Percentiles rank a stretch among this genome's conserved stretches.
These are phyloP conservation scores for Himalopsyche kuldschensis DNA, from an alignment of 2,888 invertebrate species.

Conservation along the genomic window DNA sequence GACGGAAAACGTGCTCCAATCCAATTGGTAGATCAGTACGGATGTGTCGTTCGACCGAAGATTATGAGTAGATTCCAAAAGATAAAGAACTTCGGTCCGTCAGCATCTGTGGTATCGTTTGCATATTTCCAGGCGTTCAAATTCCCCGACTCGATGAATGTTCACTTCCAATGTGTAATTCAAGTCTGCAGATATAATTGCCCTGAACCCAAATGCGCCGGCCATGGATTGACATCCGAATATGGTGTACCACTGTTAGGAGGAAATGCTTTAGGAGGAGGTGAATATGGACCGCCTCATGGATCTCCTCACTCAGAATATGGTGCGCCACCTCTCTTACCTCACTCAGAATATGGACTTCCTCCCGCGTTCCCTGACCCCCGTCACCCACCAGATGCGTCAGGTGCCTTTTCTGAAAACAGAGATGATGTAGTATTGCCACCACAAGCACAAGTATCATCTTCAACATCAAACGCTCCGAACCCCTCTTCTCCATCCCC, in stretches of 20 bases:
- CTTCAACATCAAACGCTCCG: slow-evolving; percentile 69
- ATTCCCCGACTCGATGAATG: slow-evolving; percentile 96
- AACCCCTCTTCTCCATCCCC: slow-evolving; percentile 60
- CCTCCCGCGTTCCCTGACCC: slow-evolving; percentile 86
- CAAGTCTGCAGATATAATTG: slow-evolving; percentile 93
- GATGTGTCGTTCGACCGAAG: slow-evolving; percentile 90
- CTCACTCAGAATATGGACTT: slow-evolving; percentile 70
- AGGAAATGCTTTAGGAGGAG: slow-evolving; percentile 62
- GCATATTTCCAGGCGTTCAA: slow-evolving; percentile 97
- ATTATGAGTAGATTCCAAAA: slow-evolving; percentile 96
- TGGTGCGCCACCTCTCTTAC: slow-evolving; percentile 67
- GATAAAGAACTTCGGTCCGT: slow-evolving; percentile 93
- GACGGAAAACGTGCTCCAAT: slow-evolving; percentile 93
- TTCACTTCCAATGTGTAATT: slow-evolving; percentile 95
- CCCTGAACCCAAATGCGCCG: slow-evolving; percentile 84
- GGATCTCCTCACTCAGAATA: slow-evolving; percentile 66
- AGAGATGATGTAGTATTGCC: slow-evolving; percentile 80
- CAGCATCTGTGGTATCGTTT: slow-evolving; percentile 91
- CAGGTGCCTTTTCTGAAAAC: slow-evolving; percentile 81
- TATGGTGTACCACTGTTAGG: slow-evolving; percentile 69
- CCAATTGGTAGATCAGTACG: slow-evolving; percentile 89
- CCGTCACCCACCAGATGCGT: slow-evolving; percentile 81
- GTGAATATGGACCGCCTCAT: slow-evolving; percentile 66
- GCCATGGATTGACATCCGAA: slow-evolving; percentile 62
- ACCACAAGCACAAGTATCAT: slow-evolving; percentile 75